A percentile compares a stretch with the other conserved stretches of the same genome.
Conservation (phyloP, 2,113 vertebrate genomes). For the Mustela lutreola region DNA sequence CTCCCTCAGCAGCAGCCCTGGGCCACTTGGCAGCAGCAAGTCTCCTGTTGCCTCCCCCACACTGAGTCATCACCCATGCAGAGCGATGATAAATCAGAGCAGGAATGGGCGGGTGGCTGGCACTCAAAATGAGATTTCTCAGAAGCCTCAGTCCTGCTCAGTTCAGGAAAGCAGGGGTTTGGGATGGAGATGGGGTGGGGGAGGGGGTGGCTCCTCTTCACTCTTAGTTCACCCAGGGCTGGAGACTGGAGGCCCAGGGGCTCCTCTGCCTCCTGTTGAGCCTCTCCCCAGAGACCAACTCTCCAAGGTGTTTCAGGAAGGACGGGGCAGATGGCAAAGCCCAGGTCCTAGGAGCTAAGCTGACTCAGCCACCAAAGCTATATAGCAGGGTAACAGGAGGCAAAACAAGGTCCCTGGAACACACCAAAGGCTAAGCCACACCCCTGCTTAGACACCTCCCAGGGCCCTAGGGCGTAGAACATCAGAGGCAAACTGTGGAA, state of each 20-base stretch:
- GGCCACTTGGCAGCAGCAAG: background rate
- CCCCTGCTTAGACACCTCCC: too few relatives aligned
- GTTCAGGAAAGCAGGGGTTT: background rate
- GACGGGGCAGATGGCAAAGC: background rate
- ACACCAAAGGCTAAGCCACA: background rate
- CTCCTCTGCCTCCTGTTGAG: background rate
- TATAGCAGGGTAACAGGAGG: background rate
- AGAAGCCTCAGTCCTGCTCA: background rate
- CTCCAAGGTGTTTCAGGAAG: background rate
- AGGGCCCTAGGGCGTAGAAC: background rate
- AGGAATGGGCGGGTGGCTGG: background rate
- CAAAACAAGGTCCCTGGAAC: background rate
- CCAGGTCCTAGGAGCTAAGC: background rate
- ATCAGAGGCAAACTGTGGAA: background rate
- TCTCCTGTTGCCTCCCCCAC: background rate
- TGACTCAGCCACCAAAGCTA: background rate
- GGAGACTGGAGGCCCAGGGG: background rate
- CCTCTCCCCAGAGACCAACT: background rate
- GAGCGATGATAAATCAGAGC: background rate
- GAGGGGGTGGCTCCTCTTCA: background rate
- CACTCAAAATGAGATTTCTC: slow-evolving; percentile 61
- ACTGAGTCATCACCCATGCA: slow-evolving; percentile 37
- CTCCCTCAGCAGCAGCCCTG: background rate
- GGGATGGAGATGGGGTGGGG: background rate
- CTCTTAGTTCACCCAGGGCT: background rate